These are phyloP conservation scores for Sebastes schlegelii DNA, from an alignment of 2,113 vertebrate species.

Conservation along the genomic window DNA sequence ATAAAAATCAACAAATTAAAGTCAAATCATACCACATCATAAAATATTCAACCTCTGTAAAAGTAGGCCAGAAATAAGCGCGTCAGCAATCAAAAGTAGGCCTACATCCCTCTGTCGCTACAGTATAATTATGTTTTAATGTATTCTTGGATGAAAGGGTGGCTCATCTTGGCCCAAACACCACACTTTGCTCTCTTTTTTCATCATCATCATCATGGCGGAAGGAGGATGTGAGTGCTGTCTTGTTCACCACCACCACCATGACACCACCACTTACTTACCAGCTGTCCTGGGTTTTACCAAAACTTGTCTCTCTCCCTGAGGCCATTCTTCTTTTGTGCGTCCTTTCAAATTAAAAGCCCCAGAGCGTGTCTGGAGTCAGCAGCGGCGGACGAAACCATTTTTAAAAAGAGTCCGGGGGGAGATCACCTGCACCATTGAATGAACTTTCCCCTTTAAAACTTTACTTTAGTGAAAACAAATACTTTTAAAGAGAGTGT, in stretches of 20 bases:
- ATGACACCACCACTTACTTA: conserved; percentile 29
- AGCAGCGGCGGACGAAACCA: conserved; percentile 64
- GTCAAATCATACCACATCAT: neutral
- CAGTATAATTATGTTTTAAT: neutral
- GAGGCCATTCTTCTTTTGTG: conserved; percentile 33
- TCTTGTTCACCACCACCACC: conserved; percentile 29
- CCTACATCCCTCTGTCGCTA: neutral
- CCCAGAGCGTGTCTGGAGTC: conserved; percentile 62
- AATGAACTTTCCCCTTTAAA: rapidly evolving
- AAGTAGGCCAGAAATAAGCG: neutral
- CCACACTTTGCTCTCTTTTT: neutral
- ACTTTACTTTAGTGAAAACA: rapidly evolving
- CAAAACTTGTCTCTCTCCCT: conserved; percentile 35
- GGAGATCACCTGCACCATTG: rapidly evolving
- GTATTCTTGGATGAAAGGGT: neutral
- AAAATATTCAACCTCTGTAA: neutral
- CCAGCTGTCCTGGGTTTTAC: conserved; percentile 77
- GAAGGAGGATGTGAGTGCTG: conserved; percentile 18
- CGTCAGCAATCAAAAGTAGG: neutral
- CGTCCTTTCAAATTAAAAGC: conserved; percentile 39
- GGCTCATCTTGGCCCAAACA: neutral
- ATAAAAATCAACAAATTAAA: neutral
- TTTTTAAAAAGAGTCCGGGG: neutral
- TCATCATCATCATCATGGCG: conserved; percentile 5
- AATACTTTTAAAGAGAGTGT: rapidly evolving